Evolutionary conservation across 1,140 invertebrate genomes (phyloP), one percentile per base, ranked within the genome.

Genomic region (Colletes latitarsis): DNA sequence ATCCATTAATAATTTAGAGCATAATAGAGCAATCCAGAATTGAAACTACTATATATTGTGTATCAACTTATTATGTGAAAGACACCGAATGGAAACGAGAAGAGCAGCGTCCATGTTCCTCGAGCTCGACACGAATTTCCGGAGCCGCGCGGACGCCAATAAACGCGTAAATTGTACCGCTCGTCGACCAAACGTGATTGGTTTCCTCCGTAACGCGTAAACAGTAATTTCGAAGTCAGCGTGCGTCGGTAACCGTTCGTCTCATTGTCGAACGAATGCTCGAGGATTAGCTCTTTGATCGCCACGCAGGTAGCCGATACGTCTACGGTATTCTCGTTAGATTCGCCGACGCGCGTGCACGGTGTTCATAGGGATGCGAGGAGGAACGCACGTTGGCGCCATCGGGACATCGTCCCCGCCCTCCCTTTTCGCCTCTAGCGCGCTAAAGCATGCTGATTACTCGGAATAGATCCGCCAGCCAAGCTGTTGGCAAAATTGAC

Each of bases 341-440:
- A 84, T 68, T 72, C 53, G 70, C 39, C 46, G 41, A 62, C 46
- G 14, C 58, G 21, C 10, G 68, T 49, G 19, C 66, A 21, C 52
- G 68, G 53, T 15, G 30, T 46, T 30, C 30, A 41, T 74, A 74
- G 60, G 14, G 30, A 71, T 60, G 62, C 77, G n/a, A 68, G 19
- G 17, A 15, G 21, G 75, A 49, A 60, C 66, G 66, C 70, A 21
- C n/a, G 21, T 73, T 82, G 78, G 83, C 84, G 84, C 84, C 82
- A 67, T 43, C 55, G 57, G 14, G 43, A 8, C 30, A 63, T 43
- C 21, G 19, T 52, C 39, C 9, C 8, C 53, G n/a, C 39, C 19
- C 77, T 85, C 52, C 49, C 73, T 57, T 64, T 77, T 74, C 52
- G 21, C 10, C 17, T 52, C 46, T 49, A n/a, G 49, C 58, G 39